Conservation (phyloP, 2,797 vertebrate species). For the Hapalemur alaotrensis region DNA sequence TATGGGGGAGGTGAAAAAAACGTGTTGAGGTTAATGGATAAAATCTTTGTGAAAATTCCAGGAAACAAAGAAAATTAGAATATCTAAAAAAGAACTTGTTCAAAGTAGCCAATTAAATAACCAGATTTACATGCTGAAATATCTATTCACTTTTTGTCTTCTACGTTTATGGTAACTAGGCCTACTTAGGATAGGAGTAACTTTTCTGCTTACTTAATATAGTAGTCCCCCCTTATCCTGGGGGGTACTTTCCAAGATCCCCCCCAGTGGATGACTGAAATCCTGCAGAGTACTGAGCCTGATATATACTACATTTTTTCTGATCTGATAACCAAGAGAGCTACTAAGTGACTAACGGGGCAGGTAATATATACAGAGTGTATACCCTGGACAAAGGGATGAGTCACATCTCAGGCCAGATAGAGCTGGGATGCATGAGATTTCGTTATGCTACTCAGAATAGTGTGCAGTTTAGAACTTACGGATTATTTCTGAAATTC, state of each 20-base stretch:
- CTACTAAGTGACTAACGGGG: background rate
- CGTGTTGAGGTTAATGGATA: background rate
- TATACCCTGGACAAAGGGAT: background rate
- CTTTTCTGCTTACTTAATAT: slow-evolving; percentile 10
- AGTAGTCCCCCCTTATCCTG: background rate
- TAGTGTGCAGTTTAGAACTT: background rate
- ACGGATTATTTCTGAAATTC: background rate
- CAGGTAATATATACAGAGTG: background rate
- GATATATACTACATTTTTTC: background rate
- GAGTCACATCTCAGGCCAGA: background rate
- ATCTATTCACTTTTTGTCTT: background rate
- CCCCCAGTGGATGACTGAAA: background rate
- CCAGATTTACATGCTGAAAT: background rate
- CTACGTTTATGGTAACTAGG: background rate
- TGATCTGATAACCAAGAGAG: background rate
- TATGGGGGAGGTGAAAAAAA: background rate
- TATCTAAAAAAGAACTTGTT: background rate
- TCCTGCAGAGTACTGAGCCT: background rate
- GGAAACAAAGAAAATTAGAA: background rate
- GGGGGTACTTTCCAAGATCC: background rate
- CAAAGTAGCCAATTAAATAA: background rate
- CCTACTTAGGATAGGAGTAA: background rate
- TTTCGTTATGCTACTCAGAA: background rate
- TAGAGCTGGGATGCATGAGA: background rate
- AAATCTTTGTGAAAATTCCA: slow-evolving; percentile 38